Evolutionary conservation across 2,113 vertebrate species (phyloP).

Genomic region (Lipophrys pholis): DNA sequence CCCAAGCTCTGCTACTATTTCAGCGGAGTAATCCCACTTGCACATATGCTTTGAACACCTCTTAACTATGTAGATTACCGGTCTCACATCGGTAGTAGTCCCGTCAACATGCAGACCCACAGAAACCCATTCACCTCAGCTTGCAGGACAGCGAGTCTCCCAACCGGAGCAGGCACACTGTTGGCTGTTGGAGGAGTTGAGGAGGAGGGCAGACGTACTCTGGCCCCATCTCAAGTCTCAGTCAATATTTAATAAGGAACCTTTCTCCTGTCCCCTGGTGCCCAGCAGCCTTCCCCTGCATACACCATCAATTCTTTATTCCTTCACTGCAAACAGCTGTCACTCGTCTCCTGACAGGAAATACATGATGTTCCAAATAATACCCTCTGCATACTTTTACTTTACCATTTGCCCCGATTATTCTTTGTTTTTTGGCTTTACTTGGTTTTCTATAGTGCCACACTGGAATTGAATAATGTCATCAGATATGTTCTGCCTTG

Average conservation of each 20-base stretch:
- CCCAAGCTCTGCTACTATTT: slow-evolving; percentile 24
- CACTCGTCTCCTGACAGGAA: slow-evolving; percentile 56
- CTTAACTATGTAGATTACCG: slow-evolving; percentile 30
- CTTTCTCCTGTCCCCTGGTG: slow-evolving; percentile 70
- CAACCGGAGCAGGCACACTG: slow-evolving; percentile 56
- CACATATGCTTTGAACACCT: slow-evolving; percentile 14
- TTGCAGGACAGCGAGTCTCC: slow-evolving; percentile 53
- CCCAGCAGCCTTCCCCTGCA: slow-evolving; percentile 55
- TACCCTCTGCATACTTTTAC: slow-evolving; percentile 54
- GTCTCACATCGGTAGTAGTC: not conserved
- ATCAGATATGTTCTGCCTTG: no score
- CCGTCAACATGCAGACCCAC: slow-evolving; percentile 20
- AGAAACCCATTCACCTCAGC: slow-evolving; percentile 59
- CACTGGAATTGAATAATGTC: no score
- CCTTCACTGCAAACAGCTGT: slow-evolving; percentile 67
- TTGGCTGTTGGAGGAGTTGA: slow-evolving; percentile 52
- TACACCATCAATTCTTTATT: slow-evolving; percentile 80
- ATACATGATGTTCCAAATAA: slow-evolving; percentile 63
- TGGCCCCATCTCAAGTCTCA: slow-evolving; percentile 67
- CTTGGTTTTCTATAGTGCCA: no score
- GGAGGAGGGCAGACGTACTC: slow-evolving; percentile 57
- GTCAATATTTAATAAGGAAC: slow-evolving; percentile 81
- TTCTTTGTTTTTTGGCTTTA: slow-evolving; percentile 58
- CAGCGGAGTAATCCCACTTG: not conserved
- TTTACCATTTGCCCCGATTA: slow-evolving; percentile 56